Evolutionary conservation across 2,113 vertebrate genomes (phyloP), one percentile per base, ranked within the genome.

Genomic region (Leuciscus idus): DNA sequence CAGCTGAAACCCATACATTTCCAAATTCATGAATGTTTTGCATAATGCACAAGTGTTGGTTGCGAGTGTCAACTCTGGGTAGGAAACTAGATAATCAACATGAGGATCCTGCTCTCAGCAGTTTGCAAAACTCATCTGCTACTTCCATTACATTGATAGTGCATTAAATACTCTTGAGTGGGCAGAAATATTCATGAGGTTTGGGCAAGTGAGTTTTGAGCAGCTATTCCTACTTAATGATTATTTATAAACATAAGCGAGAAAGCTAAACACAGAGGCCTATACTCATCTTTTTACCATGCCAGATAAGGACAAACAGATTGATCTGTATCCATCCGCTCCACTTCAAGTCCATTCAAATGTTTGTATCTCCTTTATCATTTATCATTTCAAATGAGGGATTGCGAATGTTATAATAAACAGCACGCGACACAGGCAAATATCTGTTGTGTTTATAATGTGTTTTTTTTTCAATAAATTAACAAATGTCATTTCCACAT

Each of bases 261-360:
- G 64, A 52, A 70, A 70, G 46, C 28, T 50, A 83, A 81, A 81
- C 79, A 81, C 6, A 10, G 36, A 62, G 13, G 17, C 80, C n/a
- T 36, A 70, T 36, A 70, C 19, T 70, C 28, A 55, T 70, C 46
- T 75, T 75, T 74, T 52, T 50, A 23, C 19, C 2, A 33, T 52
- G 80, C 68, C 80, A 68, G 80, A 82, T 52, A 26, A 68, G 81
- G 21, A 55, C 48, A 83, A 83, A 83, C 64, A 83, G 62, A 66
- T 46, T 64, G 36, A 64, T 12, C 59, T 10, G 2, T 17, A 48
- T 81, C 59, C 59, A 66, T 64, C 39, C n/a, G 1, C 48, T 81
- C n/a, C n/a, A 81, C 59, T 81, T 81, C 59, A 62, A 9, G 6
- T 80, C 33, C 33, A 80, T 80, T 61, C 33, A 81, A 66, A 81